Evolutionary conservation across 1,140 invertebrate species (phyloP), one percentile per base, ranked within the genome.

Genomic region (Ceratosolen solmsi): DNA sequence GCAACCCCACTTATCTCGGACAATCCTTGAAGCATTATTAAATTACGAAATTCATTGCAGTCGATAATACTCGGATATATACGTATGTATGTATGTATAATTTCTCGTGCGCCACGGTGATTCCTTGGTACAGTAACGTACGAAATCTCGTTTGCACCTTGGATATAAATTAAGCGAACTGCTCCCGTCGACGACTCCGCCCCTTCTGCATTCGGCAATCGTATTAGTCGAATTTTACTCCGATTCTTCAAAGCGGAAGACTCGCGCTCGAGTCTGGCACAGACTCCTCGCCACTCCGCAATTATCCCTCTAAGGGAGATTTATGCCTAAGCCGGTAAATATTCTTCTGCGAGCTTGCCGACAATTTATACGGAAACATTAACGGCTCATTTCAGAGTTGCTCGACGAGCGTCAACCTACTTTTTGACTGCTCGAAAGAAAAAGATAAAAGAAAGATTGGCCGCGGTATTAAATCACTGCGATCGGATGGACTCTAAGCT

Each of bases 141-240:
- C 15, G 73, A 33, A 76, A 76, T 60, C 56, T 76, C 56, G 73
- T 63, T 76, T 76, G 73, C 73, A 63, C 33, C 77, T 81, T 83
- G 86, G 85, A 83, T 86, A 87, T 87, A 87, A 87, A 87, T 87
- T 87, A 87, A 82, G 84, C 85, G 76, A 83, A 27, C 15, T 56
- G 27, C 78, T 79, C 83, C 13, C 80, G 81, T 65, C 74, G 68
- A 77, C 75, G 84, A 83, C 86, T 86, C 86, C 86, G 85, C 86
- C 86, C 85, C 84, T 87, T 87, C 84, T 85, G 84, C 86, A 87
- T 87, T 85, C 86, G 82, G 80, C 71, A 81, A 80, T 82, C 82
- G 86, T 86, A 84, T 87, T 86, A 84, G 83, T 83, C 82, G 85
- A 86, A 86, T 86, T 87, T 87, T 87, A 81, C 54, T 79, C 70